Percentiles rank a stretch among this genome's conserved stretches.
Evolutionary conservation across 2,797 vertebrate genomes (phyloP).

Genomic region (Coracias cyanogaster): DNA sequence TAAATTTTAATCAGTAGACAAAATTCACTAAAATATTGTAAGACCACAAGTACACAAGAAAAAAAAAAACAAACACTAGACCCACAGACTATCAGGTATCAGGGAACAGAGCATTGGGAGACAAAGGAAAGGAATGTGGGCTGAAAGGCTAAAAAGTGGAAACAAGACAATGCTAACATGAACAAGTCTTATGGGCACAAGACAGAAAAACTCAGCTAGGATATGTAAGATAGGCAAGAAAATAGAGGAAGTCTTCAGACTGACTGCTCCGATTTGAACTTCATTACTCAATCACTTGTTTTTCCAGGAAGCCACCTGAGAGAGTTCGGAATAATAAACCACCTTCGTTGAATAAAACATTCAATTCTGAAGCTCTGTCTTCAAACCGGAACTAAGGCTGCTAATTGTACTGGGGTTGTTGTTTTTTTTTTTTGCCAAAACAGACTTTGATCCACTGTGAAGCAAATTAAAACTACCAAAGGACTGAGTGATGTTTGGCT

Average conservation of each 20-base stretch:
- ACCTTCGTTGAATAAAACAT: neutral
- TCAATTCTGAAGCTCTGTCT: neutral
- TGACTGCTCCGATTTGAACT: neutral
- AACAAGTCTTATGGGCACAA: neutral
- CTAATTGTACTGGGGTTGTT: neutral
- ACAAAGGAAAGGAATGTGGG: neutral
- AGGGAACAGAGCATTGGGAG: neutral
- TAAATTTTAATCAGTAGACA: neutral
- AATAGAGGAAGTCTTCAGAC: neutral
- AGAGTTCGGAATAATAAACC: neutral
- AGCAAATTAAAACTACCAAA: neutral
- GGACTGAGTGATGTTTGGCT: neutral
- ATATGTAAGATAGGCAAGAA: neutral
- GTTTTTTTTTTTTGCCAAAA: neutral
- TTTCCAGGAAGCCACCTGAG: neutral
- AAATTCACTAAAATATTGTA: neutral
- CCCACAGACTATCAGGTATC: neutral
- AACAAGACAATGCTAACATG: rapidly evolving
- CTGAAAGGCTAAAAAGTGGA: neutral
- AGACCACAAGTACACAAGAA: neutral
- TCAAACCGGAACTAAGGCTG: neutral
- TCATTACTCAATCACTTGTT: neutral
- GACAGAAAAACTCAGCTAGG: neutral
- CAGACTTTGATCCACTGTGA: neutral
- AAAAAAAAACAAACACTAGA: neutral